A percentile compares a stretch with the other conserved stretches of the same genome.
Conservation (phyloP, 2,113 vertebrate genomes). For the Gnathonemus longibarbis region DNA sequence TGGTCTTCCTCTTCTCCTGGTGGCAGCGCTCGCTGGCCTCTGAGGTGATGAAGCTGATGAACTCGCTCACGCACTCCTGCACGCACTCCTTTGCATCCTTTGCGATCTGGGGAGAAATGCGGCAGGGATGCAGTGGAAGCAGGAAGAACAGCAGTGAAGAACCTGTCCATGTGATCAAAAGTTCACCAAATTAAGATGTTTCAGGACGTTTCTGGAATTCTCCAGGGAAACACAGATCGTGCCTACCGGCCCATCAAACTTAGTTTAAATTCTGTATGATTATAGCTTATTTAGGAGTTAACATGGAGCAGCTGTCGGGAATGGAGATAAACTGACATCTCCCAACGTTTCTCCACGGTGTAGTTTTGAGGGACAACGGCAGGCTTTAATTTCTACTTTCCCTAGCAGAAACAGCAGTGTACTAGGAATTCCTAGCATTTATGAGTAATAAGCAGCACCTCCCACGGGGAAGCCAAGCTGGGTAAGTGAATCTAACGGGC, state of each 20-base stretch:
- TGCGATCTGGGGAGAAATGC: conserved; percentile 70
- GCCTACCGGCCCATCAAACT: background rate
- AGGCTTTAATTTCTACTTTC: background rate
- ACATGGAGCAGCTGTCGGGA: background rate
- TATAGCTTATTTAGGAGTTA: background rate
- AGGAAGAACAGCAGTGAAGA: background rate
- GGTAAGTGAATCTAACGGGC: background rate
- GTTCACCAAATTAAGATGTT: background rate
- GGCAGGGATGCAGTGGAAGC: background rate
- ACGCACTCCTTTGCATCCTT: conserved; percentile 98
- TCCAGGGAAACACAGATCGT: background rate
- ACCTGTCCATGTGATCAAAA: background rate
- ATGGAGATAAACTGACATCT: background rate
- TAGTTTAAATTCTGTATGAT: background rate
- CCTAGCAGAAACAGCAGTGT: background rate
- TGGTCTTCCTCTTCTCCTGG: conserved; percentile 97
- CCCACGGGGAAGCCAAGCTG: background rate
- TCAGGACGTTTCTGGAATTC: background rate
- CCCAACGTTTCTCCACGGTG: background rate
- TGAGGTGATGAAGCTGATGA: conserved; percentile 98
- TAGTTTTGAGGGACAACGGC: background rate
- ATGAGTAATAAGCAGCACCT: background rate
- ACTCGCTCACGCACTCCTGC: conserved; percentile 97
- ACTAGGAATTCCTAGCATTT: background rate
- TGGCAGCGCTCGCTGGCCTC: conserved; percentile 96